These are phyloP conservation scores for Biston betularia DNA, from an alignment of 2,888 invertebrate genomes.

Conservation along the genomic window DNA sequence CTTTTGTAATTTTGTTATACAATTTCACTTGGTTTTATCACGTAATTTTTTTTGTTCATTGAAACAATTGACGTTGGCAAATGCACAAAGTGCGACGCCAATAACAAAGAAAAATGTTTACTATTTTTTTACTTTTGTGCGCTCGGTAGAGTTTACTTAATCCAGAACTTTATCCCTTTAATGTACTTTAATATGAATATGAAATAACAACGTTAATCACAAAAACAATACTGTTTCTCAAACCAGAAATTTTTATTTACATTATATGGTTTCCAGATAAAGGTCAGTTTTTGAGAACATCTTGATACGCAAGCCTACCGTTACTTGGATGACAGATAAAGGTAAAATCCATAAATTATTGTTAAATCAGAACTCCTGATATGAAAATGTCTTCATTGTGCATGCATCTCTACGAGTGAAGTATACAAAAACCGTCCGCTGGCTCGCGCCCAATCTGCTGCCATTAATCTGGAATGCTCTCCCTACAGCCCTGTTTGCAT, in stretches of 20 bases:
- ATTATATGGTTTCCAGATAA: slow-evolving; percentile 4
- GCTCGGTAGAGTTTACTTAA: too few relatives aligned
- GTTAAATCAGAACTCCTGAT: slow-evolving; percentile 21
- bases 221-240: too few relatives aligned
- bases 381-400: slow-evolving; percentile 39
- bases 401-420: slow-evolving; percentile 38
- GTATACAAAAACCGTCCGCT: slow-evolving; percentile 55
- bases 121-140: too few relatives aligned
- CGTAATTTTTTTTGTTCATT: too few relatives aligned
- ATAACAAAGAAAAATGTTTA: too few relatives aligned
- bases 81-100: too few relatives aligned
- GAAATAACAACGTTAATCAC: too few relatives aligned
- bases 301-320: slow-evolving; percentile 5
- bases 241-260: background rate
- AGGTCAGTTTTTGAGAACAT: slow-evolving; percentile 15
- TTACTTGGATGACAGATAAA: slow-evolving; percentile 10
- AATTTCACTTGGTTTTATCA: too few relatives aligned
- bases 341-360: slow-evolving; percentile 18
- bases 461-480: slow-evolving; percentile 74
- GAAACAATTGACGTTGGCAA: too few relatives aligned
- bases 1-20: too few relatives aligned
- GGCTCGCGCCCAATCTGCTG: slow-evolving; percentile 61
- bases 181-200: background rate
- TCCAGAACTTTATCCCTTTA: background rate
- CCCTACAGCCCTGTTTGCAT: slow-evolving; percentile 59